Evolutionary conservation across 2,797 vertebrate genomes (phyloP).

Genomic region (Epinephelus awoara): DNA sequence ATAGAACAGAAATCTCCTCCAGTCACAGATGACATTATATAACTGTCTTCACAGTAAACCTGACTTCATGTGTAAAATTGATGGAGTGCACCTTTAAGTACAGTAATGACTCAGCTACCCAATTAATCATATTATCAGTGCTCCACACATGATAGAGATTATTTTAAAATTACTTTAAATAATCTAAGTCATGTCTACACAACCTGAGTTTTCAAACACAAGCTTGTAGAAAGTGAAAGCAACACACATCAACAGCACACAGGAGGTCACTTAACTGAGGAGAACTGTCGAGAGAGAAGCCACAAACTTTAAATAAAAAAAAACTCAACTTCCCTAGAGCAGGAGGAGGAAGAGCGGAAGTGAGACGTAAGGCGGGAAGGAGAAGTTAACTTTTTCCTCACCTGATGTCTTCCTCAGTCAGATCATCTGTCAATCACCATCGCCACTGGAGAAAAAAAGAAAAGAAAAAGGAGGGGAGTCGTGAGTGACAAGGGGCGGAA

Average conservation of each 20-base stretch:
- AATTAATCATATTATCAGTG: neutral
- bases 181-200: neutral
- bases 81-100: neutral
- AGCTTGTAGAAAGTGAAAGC: conserved; percentile 48
- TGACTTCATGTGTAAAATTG: neutral
- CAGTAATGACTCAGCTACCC: neutral
- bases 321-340: conserved; percentile 39
- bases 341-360: conserved; percentile 19
- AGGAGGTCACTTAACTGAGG: conserved; percentile 5
- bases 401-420: conserved; percentile 85
- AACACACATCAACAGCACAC: conserved; percentile 5
- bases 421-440: conserved; percentile 88
- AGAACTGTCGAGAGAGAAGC: conserved; percentile 65
- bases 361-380: conserved; percentile 20
- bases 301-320: conserved; percentile 38
- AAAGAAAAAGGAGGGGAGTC: conserved; percentile 35
- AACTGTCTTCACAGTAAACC: neutral
- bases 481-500: conserved; percentile 63
- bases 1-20: too few species aligned
- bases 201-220: conserved; percentile 1
- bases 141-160: neutral
- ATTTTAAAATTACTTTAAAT: neutral
- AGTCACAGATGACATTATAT: neutral
- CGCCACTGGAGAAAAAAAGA: conserved; percentile 61
- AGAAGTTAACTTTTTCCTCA: conserved; percentile 74